These are phyloP conservation scores for Spicauda simplicius DNA, from an alignment of 2,888 invertebrate genomes.

Conservation along the genomic window DNA sequence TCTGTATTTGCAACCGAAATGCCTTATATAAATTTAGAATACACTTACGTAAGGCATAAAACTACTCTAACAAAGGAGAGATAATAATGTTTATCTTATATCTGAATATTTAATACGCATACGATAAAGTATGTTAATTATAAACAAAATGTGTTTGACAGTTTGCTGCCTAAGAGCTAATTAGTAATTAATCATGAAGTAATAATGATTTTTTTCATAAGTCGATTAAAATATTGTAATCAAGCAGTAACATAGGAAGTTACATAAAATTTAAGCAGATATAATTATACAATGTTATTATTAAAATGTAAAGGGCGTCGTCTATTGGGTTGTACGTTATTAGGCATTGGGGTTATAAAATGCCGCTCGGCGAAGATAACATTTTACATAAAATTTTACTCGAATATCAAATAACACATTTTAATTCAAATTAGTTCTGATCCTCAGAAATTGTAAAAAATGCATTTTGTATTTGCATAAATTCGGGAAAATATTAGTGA, in stretches of 20 bases:
- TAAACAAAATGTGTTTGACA: constrained; percentile 1
- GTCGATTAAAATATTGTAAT: background rate
- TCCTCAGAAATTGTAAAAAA: too few species aligned
- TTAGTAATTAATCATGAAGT: background rate
- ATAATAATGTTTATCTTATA: background rate
- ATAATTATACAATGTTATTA: background rate
- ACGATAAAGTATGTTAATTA: background rate
- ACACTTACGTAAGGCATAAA: background rate
- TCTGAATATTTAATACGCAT: background rate
- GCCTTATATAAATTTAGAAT: background rate
- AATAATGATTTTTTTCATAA: background rate
- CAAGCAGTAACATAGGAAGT: background rate
- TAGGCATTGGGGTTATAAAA: background rate
- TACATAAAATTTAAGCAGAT: constrained; percentile 1
- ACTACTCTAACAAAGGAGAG: background rate
- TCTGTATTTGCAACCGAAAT: constrained; percentile 35
- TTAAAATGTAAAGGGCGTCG: constrained; percentile 9
- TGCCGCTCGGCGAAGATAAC: background rate
- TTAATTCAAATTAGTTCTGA: too few species aligned
- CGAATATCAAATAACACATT: too few species aligned
- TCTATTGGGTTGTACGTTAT: background rate
- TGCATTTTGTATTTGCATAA: too few species aligned
- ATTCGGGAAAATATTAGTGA: too few species aligned
- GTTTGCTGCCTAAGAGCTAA: background rate
- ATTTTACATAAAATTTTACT: background rate